Conservation (phyloP, 2,797 vertebrate species). For the Rousettus madagascariensis region DNA sequence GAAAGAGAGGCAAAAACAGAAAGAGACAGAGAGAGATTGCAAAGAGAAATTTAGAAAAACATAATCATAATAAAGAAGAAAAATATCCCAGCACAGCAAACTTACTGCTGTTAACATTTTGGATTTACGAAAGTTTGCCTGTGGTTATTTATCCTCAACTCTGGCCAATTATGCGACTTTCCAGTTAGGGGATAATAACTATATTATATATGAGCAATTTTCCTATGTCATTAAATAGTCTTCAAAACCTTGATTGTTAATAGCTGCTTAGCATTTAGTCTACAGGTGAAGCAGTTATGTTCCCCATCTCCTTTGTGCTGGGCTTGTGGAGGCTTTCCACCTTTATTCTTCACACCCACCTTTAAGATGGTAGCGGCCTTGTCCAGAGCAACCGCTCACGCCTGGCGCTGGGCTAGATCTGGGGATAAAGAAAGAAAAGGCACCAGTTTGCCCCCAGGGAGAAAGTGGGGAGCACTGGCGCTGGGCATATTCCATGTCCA, state of each 20-base stretch:
- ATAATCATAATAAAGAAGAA: background rate
- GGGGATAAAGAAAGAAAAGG: background rate
- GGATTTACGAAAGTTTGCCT: background rate
- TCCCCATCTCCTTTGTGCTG: background rate
- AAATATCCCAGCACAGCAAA: background rate
- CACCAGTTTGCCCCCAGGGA: background rate
- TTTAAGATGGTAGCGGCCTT: background rate
- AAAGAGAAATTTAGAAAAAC: background rate
- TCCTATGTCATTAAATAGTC: background rate
- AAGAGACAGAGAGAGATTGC: background rate
- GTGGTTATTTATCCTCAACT: background rate
- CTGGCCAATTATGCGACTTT: background rate
- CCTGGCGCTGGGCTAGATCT: background rate
- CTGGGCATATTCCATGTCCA: rapidly evolving
- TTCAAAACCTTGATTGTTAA: background rate
- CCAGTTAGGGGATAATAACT: background rate
- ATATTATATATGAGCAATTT: background rate
- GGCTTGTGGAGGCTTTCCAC: background rate
- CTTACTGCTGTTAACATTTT: background rate
- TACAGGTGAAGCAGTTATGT: background rate
- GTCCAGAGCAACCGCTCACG: too few relatives aligned
- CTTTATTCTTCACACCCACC: background rate
- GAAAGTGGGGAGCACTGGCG: rapidly evolving
- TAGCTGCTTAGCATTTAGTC: background rate
- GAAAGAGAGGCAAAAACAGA: background rate